Evolutionary conservation across 1,140 invertebrate genomes (phyloP).

Genomic region (Augochlora pura): DNA sequence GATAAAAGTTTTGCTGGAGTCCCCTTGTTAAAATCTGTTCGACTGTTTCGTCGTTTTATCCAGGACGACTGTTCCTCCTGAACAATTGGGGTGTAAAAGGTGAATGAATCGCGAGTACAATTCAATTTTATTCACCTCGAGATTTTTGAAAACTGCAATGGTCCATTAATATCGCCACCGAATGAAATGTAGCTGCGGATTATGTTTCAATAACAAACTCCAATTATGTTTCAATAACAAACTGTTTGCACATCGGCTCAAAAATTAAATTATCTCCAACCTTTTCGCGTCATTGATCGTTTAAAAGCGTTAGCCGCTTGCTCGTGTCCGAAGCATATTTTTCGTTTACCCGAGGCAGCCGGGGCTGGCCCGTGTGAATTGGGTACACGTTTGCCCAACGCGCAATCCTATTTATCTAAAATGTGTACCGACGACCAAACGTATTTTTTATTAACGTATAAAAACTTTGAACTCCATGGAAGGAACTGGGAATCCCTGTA

Average conservation of each 20-base stretch:
- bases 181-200: neutral
- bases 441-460: neutral
- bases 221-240: no score
- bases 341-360: constrained; percentile 6
- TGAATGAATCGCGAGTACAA: neutral
- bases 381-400: neutral
- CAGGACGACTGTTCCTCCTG: neutral
- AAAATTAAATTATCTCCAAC: constrained; percentile 35
- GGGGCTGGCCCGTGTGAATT: neutral
- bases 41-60: neutral
- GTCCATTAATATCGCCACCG: neutral
- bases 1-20: neutral
- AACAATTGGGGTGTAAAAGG: neutral
- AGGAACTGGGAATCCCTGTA: no score
- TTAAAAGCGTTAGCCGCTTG: constrained; percentile 26
- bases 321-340: constrained; percentile 27
- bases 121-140: neutral
- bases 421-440: neutral
- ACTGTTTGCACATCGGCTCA: neutral
- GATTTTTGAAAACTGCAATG: neutral
- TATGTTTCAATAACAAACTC: constrained; percentile 20
- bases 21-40: neutral
- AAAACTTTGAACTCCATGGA: neutral
- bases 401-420: neutral
- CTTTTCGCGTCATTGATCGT: constrained; percentile 30